These are phyloP conservation scores for Sebastes melanostomus DNA, from an alignment of 2,797 vertebrate genomes.

Conservation along the genomic window DNA sequence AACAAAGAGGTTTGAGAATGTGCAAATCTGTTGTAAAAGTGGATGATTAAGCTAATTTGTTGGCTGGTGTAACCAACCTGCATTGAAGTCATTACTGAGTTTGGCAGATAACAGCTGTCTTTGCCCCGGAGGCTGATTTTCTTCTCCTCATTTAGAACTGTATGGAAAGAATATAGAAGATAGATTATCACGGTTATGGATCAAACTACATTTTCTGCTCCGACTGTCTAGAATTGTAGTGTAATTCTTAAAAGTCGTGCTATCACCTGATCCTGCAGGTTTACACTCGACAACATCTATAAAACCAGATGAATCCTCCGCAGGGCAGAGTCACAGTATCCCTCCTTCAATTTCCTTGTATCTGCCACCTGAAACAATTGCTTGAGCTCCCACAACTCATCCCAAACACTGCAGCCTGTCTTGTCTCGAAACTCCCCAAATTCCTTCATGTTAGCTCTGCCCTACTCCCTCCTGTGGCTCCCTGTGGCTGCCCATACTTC, in stretches of 20 bases:
- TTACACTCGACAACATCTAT: constrained; percentile 17
- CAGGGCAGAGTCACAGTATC: constrained; percentile 1
- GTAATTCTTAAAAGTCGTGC: neutral
- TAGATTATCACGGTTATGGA: neutral
- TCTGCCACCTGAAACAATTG: constrained; percentile 2
- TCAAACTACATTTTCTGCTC: neutral
- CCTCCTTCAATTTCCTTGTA: constrained; percentile 6
- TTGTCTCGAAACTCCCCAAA: constrained; percentile 6
- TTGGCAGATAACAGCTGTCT: constrained; percentile 16
- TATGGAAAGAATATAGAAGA: neutral
- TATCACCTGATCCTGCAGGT: constrained; percentile 13
- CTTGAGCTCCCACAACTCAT: constrained; percentile 13
- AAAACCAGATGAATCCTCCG: constrained; percentile 21
- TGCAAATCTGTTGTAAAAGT: neutral
- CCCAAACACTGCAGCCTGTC: constrained; percentile 23
- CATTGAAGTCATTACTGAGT: neutral
- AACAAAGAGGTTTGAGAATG: neutral
- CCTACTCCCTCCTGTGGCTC: constrained; percentile 14
- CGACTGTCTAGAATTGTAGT: neutral
- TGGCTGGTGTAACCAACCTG: neutral
- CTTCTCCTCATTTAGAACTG: neutral
- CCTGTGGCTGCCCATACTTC: constrained; percentile 1
- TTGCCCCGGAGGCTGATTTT: neutral
- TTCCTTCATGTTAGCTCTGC: constrained; percentile 26
- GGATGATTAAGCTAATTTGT: neutral